Conservation (phyloP, 2,888 invertebrate genomes). For the Andrena fulva region DNA sequence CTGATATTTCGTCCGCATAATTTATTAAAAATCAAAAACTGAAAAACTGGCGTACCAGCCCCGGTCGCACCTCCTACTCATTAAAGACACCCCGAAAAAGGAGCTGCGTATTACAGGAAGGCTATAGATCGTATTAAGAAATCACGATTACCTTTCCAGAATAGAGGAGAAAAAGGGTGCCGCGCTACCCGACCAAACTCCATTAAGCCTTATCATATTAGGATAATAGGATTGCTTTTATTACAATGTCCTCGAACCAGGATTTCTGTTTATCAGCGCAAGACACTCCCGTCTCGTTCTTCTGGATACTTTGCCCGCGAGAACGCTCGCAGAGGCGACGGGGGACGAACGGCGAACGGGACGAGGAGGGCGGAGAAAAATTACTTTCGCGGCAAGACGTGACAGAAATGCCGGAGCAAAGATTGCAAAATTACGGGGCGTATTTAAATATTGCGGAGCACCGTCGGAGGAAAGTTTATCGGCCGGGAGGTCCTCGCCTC, state of each 20-base stretch:
- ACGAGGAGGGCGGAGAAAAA: conserved; percentile 58
- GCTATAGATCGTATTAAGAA: conserved; percentile 26
- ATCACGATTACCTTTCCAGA: conserved; percentile 27
- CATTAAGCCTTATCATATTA: conserved; percentile 75
- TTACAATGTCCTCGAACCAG: conserved; percentile 71
- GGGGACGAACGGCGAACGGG: conserved; percentile 40
- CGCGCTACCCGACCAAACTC: conserved; percentile 57
- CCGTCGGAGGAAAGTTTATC: conserved; percentile 61
- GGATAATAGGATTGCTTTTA: conserved; percentile 77
- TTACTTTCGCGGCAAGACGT: conserved; percentile 67
- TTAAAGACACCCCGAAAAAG: background rate
- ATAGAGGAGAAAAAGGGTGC: conserved; percentile 25
- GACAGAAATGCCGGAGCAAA: conserved; percentile 69
- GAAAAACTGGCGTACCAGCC: no score
- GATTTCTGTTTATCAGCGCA: conserved; percentile 77
- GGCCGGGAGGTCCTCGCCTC: conserved; percentile 20
- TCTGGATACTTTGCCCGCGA: conserved; percentile 35
- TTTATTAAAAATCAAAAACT: no score
- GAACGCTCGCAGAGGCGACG: conserved; percentile 37
- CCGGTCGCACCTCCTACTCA: no score
- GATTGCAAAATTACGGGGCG: conserved; percentile 67
- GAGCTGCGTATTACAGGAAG: background rate
- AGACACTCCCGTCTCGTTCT: conserved; percentile 74
- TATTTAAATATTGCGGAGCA: conserved; percentile 68
- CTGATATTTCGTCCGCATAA: no score